Conservation (phyloP, 2,113 vertebrate species). For the Podarcis raffonei region DNA sequence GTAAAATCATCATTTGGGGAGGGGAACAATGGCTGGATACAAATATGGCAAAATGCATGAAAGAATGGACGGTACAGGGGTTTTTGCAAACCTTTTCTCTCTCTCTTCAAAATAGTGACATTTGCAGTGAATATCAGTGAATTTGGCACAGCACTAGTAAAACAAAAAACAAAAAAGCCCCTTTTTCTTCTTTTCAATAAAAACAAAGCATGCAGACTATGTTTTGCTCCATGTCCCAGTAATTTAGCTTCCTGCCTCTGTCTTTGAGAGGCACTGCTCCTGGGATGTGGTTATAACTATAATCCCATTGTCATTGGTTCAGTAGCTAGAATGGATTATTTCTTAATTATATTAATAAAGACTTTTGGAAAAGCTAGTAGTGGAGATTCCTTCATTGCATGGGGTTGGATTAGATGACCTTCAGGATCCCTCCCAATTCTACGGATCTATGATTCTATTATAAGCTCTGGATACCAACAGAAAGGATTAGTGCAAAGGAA, state of each 20-base stretch:
- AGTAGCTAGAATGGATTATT: background rate
- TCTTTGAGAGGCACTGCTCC: constrained; percentile 10
- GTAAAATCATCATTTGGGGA: background rate
- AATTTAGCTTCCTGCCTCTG: constrained; percentile 17
- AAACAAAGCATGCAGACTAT: background rate
- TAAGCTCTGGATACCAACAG: constrained; percentile 22
- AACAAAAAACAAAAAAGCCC: background rate
- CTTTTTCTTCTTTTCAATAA: background rate
- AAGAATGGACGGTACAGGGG: background rate
- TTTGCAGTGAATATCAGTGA: background rate
- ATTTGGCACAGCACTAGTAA: background rate
- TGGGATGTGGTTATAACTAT: background rate
- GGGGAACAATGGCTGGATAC: background rate
- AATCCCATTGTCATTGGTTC: background rate
- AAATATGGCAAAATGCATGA: background rate
- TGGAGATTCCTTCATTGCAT: too few relatives aligned
- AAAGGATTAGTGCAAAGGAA: constrained; percentile 22
- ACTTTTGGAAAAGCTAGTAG: background rate
- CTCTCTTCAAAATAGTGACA: background rate
- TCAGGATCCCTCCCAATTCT: too few relatives aligned
- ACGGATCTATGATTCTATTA: background rate
- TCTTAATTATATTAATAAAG: background rate
- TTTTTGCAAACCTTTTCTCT: background rate
- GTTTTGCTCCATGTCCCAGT: constrained; percentile 2
- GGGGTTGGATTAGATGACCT: too few relatives aligned